A percentile compares a stretch with the other conserved stretches of the same genome.
Evolutionary conservation across 1,140 invertebrate genomes (phyloP).

Genomic region (Heliothis virescens): DNA sequence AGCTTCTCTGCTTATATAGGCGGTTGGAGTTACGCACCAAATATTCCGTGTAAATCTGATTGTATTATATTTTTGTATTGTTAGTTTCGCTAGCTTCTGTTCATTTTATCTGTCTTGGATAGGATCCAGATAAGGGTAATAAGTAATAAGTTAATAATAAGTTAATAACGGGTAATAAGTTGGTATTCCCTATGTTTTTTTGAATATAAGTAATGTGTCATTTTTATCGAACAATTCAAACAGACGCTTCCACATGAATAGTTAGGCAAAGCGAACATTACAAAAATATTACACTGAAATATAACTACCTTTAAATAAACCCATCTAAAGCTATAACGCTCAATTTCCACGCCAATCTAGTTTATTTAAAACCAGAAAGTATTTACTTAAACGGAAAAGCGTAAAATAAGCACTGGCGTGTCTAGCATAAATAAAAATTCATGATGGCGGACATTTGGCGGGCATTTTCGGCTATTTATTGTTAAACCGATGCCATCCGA

Average conservation of each 20-base stretch:
- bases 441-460: conserved; percentile 21
- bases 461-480: conserved; percentile 37
- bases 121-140: too few relatives aligned
- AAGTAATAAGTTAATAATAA: too few relatives aligned
- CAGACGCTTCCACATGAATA: too few relatives aligned
- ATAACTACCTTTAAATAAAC: background rate
- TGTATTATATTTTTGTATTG: background rate
- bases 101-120: too few relatives aligned
- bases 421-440: conserved; percentile 35
- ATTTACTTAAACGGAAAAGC: conserved; percentile 33
- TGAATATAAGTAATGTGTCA: too few relatives aligned
- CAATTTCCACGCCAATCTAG: background rate
- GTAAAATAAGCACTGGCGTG: conserved; percentile 32
- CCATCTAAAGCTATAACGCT: background rate
- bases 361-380: conserved; percentile 23
- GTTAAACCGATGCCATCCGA: conserved; percentile 5
- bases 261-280: too few relatives aligned
- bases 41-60: background rate
- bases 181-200: too few relatives aligned
- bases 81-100: background rate
- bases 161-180: too few relatives aligned
- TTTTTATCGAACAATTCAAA: too few relatives aligned
- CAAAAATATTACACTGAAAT: background rate
- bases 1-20: background rate
- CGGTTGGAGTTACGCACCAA: background rate